A percentile compares a stretch with the other conserved stretches of the same genome.
phyloP scores from a whole-genome alignment of 2,113 vertebrate genomes.

The Osmerus eperlanus region DNA sequence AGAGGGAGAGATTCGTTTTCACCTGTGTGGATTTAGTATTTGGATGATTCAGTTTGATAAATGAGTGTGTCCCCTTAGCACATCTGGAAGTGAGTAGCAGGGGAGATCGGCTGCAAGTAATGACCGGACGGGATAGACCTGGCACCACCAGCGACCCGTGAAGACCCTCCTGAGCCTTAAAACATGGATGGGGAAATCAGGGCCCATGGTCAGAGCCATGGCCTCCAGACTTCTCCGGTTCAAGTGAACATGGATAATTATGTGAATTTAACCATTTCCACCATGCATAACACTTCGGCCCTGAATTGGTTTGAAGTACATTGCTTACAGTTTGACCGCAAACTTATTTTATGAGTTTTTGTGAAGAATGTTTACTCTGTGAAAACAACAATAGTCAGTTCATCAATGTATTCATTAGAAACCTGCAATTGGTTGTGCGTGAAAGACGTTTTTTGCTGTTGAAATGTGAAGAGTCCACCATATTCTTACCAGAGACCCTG shows the following conservation, averaged over 20 bases:
- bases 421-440: too few species aligned
- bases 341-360: too few species aligned
- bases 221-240: background rate
- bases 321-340: too few species aligned
- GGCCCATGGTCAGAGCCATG: background rate
- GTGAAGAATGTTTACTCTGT: too few species aligned
- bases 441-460: too few species aligned
- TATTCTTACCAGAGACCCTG: too few species aligned
- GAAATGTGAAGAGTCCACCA: too few species aligned
- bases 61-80: slow-evolving; percentile 41
- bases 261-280: background rate
- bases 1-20: background rate
- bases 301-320: too few species aligned
- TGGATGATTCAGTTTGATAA: slow-evolving; percentile 44
- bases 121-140: slow-evolving; percentile 29
- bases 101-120: slow-evolving; percentile 38
- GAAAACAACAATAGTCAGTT: too few species aligned
- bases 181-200: slow-evolving; percentile 1
- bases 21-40: slow-evolving; percentile 9
- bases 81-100: slow-evolving; percentile 52
- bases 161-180: slow-evolving; percentile 30
- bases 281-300: too few species aligned
- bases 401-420: too few species aligned
- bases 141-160: slow-evolving; percentile 35
- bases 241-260: background rate